A percentile compares a stretch with the other conserved stretches of the same genome.
Evolutionary conservation across 2,797 vertebrate genomes (phyloP).

Genomic region (Amphiprion clarkii): DNA sequence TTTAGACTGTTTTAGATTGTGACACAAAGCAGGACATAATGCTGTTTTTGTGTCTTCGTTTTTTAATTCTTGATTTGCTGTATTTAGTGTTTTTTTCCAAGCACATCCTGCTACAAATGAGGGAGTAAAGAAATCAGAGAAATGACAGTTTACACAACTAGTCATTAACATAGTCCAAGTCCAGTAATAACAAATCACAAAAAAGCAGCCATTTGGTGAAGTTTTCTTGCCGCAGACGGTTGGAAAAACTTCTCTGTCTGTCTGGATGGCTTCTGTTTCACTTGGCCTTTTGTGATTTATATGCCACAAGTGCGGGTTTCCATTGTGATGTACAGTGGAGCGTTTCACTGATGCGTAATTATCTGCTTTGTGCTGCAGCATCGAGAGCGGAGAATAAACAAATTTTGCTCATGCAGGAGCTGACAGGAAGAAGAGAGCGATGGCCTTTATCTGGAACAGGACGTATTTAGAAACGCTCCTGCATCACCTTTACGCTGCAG

Average conservation of each 20-base stretch:
- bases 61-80: neutral
- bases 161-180: constrained; percentile 15
- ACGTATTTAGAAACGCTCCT: constrained; percentile 17
- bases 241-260: constrained; percentile 43
- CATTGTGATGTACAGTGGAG: constrained; percentile 44
- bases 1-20: neutral
- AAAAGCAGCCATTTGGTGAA: neutral
- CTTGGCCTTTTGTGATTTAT: constrained; percentile 46
- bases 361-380: constrained; percentile 25
- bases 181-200: neutral
- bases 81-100: constrained; percentile 13
- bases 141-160: constrained; percentile 1
- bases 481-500: constrained; percentile 45
- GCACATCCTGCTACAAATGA: constrained; percentile 6
- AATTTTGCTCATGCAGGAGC: constrained; percentile 2
- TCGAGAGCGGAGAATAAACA: constrained; percentile 3
- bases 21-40: neutral
- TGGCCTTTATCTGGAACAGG: neutral
- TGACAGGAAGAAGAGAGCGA: neutral
- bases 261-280: constrained; percentile 34
- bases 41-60: constrained; percentile 1
- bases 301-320: constrained; percentile 51
- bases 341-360: constrained; percentile 40
- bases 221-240: neutral
- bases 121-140: neutral